These are phyloP conservation scores for Eupithecia insigniata DNA, from an alignment of 2,888 invertebrate species.

Conservation along the genomic window DNA sequence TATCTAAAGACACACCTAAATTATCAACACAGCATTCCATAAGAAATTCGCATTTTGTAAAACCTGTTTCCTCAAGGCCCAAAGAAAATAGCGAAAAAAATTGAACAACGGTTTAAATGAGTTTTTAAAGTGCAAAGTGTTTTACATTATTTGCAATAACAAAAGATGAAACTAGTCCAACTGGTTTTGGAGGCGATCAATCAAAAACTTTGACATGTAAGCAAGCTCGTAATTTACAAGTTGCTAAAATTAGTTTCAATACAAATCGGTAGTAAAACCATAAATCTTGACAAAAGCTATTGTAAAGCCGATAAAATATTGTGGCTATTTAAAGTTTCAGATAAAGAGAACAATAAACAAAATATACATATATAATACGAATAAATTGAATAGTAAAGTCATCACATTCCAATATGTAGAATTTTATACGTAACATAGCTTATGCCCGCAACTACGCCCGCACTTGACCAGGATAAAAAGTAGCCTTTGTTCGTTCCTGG, in stretches of 20 bases:
- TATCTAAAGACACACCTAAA: conserved; percentile 41
- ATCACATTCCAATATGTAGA: background rate
- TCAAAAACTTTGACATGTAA: conserved; percentile 17
- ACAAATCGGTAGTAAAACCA: conserved; percentile 9
- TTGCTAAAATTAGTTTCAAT: conserved; percentile 4
- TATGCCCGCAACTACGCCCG: too few relatives aligned
- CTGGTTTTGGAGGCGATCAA: conserved; percentile 18
- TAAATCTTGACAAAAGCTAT: background rate
- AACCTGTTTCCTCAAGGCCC: conserved; percentile 38
- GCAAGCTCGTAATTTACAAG: conserved; percentile 3
- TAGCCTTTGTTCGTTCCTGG: too few relatives aligned
- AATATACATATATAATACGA: too few relatives aligned
- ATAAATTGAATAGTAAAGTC: background rate
- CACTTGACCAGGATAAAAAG: too few relatives aligned
- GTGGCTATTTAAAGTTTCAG: background rate
- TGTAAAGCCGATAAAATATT: background rate
- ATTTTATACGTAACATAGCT: background rate
- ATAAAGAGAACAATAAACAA: background rate
- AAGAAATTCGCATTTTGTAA: conserved; percentile 42
- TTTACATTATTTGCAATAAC: conserved; percentile 22
- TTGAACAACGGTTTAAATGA: conserved; percentile 33
- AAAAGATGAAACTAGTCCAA: conserved; percentile 6
- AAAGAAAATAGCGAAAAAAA: conserved; percentile 42
- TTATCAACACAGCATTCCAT: conserved; percentile 37
- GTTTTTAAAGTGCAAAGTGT: conserved; percentile 28